Conservation (phyloP, 2,113 vertebrate genomes). For the Poeciliopsis retropinna region DNA sequence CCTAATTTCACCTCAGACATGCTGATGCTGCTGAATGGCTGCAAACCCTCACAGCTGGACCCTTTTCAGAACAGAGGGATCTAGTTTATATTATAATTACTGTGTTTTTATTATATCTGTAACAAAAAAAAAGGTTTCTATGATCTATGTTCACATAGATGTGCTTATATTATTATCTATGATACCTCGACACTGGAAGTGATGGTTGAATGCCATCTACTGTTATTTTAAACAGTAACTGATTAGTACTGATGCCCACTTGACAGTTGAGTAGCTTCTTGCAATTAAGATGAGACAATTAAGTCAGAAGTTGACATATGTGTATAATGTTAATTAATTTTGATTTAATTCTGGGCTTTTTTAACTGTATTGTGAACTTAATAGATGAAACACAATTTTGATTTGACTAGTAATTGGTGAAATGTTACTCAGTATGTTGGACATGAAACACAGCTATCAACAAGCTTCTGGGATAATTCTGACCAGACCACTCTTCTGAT, state of each 20-base stretch:
- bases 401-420: neutral
- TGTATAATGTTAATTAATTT: neutral
- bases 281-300: neutral
- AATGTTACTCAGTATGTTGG: neutral
- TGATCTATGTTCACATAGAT: neutral
- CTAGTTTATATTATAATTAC: slow-evolving; percentile 1
- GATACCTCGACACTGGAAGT: neutral
- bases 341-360: neutral
- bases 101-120: neutral
- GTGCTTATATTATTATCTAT: neutral
- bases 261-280: neutral
- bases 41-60: neutral
- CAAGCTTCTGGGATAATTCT: neutral
- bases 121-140: neutral
- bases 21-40: neutral
- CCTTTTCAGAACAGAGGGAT: neutral
- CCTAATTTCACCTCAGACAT: neutral
- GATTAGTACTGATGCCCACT: neutral
- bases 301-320: neutral
- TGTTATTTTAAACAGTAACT: neutral
- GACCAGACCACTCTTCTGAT: neutral
- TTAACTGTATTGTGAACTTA: neutral
- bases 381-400: neutral
- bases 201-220: neutral
- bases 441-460: neutral